These are phyloP conservation scores for Drosophila malerkotliana DNA, from an alignment of 1,140 invertebrate genomes.

Conservation along the genomic window DNA sequence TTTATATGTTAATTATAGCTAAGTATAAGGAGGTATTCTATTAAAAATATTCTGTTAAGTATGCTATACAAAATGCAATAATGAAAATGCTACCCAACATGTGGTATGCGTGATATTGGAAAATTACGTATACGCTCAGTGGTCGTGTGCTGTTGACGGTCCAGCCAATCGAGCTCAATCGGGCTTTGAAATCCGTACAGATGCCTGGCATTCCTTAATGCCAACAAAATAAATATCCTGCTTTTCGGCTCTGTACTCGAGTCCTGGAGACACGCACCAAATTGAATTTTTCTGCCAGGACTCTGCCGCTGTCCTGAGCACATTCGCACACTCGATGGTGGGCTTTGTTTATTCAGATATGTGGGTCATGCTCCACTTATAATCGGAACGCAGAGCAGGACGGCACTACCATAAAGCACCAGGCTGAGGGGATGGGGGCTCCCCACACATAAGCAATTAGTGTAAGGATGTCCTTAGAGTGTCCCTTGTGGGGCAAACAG, in stretches of 20 bases:
- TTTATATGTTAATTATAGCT: too few relatives aligned
- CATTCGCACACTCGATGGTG: conserved; percentile 40
- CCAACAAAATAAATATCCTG: conserved; percentile 7
- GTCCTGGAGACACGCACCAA: conserved; percentile 17
- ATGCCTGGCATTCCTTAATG: conserved; percentile 18
- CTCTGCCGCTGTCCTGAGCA: conserved; percentile 9
- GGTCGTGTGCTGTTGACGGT: not conserved
- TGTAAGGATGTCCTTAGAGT: conserved; percentile 30
- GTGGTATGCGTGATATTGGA: not conserved
- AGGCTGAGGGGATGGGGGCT: not conserved
- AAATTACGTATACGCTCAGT: conserved; percentile 1
- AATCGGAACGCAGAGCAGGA: conserved; percentile 7
- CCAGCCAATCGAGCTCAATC: not conserved
- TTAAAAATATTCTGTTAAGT: conserved; percentile 11
- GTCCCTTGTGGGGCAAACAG: conserved; percentile 4
- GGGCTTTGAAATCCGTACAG: conserved; percentile 3
- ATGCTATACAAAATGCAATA: conserved; percentile 19
- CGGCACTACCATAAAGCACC: not conserved
- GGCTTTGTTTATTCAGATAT: conserved; percentile 48
- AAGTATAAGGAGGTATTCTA: too few relatives aligned
- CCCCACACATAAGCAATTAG: conserved; percentile 30
- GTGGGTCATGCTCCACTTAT: conserved; percentile 58
- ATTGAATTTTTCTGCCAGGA: conserved; percentile 37
- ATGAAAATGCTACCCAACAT: not conserved
- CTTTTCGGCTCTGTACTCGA: not conserved